A percentile compares a stretch with the other conserved stretches of the same genome.
Evolutionary conservation across 2,113 vertebrate species (phyloP).

Genomic region (rabbit (Oryctolagus cuniculus)): DNA sequence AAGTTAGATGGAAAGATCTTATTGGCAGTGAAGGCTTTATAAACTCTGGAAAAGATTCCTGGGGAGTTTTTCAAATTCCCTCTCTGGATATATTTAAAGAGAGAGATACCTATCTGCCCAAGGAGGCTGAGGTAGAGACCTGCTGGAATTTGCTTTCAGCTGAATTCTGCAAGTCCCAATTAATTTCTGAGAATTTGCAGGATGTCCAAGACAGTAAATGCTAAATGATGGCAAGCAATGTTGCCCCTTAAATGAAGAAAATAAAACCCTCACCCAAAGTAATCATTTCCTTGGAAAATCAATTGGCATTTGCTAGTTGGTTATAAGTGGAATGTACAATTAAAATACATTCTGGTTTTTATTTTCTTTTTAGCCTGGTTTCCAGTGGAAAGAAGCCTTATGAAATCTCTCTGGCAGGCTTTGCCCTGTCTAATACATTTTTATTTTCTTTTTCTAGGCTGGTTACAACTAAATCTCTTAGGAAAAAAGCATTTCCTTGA

Average conservation of each 20-base stretch:
- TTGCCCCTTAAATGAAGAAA: neutral
- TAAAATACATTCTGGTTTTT: slow-evolving; percentile 77
- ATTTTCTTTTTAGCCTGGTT: slow-evolving; percentile 77
- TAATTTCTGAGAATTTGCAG: slow-evolving; percentile 50
- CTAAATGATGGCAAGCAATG: neutral
- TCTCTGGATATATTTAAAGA: slow-evolving; percentile 76
- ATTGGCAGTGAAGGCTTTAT: slow-evolving; percentile 65
- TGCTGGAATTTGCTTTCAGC: slow-evolving; percentile 74
- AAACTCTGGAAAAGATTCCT: slow-evolving; percentile 69
- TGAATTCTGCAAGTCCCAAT: slow-evolving; percentile 59
- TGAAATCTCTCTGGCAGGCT: slow-evolving; percentile 73
- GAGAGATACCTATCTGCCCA: slow-evolving; percentile 71
- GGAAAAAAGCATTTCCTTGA: neutral
- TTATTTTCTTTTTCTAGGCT: slow-evolving; percentile 65
- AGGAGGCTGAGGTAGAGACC: slow-evolving; percentile 53
- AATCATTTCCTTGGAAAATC: slow-evolving; percentile 79
- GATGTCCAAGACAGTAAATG: slow-evolving; percentile 58
- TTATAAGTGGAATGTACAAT: slow-evolving; percentile 79
- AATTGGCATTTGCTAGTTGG: slow-evolving; percentile 66
- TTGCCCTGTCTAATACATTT: slow-evolving; percentile 62
- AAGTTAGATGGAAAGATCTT: slow-evolving; percentile 75
- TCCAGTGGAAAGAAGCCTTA: slow-evolving; percentile 74
- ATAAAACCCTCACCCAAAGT: slow-evolving; percentile 40
- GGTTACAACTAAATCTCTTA: slow-evolving; percentile 61
- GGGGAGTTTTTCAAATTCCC: slow-evolving; percentile 68